These are phyloP conservation scores for Psittacula echo DNA, from an alignment of 2,797 vertebrate species.

Conservation along the genomic window DNA sequence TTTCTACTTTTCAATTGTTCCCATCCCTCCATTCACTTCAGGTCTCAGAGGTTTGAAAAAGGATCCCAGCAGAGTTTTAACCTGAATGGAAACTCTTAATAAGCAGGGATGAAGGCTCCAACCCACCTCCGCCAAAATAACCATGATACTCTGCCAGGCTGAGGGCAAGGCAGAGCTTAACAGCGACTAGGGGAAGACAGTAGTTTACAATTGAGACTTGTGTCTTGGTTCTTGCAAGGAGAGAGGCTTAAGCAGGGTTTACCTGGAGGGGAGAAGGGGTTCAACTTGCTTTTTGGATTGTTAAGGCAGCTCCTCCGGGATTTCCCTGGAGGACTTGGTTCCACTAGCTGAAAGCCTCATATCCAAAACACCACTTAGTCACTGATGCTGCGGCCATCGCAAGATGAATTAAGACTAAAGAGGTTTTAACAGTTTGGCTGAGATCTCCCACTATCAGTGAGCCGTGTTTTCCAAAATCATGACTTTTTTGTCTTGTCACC, in stretches of 20 bases:
- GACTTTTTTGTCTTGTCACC: background rate
- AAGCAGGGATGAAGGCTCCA: conserved; percentile 58
- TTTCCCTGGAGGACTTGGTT: conserved; percentile 41
- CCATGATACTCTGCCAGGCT: background rate
- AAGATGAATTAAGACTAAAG: conserved; percentile 32
- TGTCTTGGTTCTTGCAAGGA: conserved; percentile 44
- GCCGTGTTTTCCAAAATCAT: background rate
- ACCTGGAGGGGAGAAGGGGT: background rate
- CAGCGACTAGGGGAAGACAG: conserved; percentile 58
- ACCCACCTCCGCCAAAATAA: background rate
- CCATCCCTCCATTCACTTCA: background rate
- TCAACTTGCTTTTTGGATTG: conserved; percentile 43
- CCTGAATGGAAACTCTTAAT: conserved; percentile 63
- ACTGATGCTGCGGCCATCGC: background rate
- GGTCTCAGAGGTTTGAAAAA: conserved; percentile 54
- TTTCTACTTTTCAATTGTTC: conserved; percentile 33
- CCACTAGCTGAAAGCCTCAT: background rate
- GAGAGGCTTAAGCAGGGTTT: conserved; percentile 35
- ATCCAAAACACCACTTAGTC: conserved; percentile 4
- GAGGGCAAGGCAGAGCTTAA: conserved; percentile 22
- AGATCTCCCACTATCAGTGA: background rate
- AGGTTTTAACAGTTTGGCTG: conserved; percentile 33
- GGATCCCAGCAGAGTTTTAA: conserved; percentile 62
- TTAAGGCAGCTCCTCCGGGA: conserved; percentile 41
- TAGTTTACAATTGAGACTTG: background rate